Evolutionary conservation across 2,797 vertebrate genomes (phyloP), one percentile per base, ranked within the genome.

Genomic region (Eupleurogrammus muticus): DNA sequence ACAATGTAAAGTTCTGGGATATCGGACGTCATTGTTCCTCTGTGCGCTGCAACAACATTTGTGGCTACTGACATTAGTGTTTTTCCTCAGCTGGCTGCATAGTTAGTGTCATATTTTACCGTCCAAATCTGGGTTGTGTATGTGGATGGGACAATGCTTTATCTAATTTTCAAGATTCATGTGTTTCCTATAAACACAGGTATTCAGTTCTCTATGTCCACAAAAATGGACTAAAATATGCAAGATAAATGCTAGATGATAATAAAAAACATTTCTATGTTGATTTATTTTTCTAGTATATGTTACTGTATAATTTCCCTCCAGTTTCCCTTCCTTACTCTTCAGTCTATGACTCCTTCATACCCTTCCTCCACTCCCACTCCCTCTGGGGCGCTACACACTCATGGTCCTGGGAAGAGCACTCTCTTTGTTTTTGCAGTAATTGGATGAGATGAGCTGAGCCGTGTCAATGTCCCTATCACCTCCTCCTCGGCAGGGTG

Each of bases 391-490:
- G 72, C 61, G 71, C 84, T 83, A 73, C 84, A 87, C 70, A 87
- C 28, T 88, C 49, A 19, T 72, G 73, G 85, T 77, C 76, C 24
- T 9, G 74, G 71, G 75, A 82, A 86, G 81, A 83, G 87, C 75
- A n/a, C 74, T 80, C 78, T 88, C 86, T 90, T 91, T 90, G 87
- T 91, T 89, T 90, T 85, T 74, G 66, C 73, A 68, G 87, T 92
- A 93, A 93, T 91, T 92, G 89, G 91, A 85, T 84, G 90, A 90
- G 90, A 89, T 89, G 89, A 90, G 87, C 79, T 36, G 83, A 90
- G 83, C 79, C 66, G 79, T 90, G 90, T 90, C 87, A 84, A 85
- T 85, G 89, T 91, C 87, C 82, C 80, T 62, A 79, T 91, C 91
- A 91, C 88, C 90, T 77, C 85, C 87, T 90, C 80, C 83, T 80